phyloP scores from a whole-genome alignment of 2,797 vertebrate species.

The Aselliscus stoliczkanus region DNA sequence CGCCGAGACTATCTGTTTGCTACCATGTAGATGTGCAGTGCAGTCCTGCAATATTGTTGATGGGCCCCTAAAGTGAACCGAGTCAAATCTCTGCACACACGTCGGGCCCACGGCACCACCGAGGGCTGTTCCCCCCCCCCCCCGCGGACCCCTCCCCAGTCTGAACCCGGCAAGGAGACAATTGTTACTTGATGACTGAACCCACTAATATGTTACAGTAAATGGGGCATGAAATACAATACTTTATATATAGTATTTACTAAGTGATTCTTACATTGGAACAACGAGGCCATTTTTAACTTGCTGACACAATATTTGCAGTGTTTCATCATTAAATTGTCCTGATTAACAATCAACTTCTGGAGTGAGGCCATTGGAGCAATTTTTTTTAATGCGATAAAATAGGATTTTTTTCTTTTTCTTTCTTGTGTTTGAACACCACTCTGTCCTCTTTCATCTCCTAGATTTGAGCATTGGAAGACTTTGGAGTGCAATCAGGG shows the following conservation, averaged over 20 bases:
- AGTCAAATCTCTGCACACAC: fast-evolving
- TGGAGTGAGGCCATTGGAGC: neutral
- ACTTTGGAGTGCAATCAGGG: neutral
- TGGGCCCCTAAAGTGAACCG: neutral
- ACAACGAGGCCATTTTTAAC: conserved; percentile 80
- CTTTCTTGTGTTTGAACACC: neutral
- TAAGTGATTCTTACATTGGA: conserved; percentile 78
- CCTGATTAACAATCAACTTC: conserved; percentile 63
- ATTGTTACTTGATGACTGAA: conserved; percentile 81
- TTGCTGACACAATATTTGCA: conserved; percentile 75
- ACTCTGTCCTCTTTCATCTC: neutral
- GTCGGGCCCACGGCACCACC: neutral
- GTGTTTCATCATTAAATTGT: conserved; percentile 63
- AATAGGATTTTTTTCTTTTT: neutral
- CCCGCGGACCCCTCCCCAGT: neutral
- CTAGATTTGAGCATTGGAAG: neutral
- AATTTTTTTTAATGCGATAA: neutral
- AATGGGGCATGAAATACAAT: conserved; percentile 83
- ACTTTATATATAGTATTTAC: conserved; percentile 73
- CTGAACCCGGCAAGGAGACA: conserved; percentile 50
- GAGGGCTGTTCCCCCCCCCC: neutral
- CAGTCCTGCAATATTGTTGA: neutral
- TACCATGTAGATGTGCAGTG: neutral
- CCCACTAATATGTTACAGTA: conserved; percentile 81
- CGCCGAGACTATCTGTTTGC: neutral